Conservation (phyloP, 2,113 vertebrate genomes). For the Cepphus grylle region DNA sequence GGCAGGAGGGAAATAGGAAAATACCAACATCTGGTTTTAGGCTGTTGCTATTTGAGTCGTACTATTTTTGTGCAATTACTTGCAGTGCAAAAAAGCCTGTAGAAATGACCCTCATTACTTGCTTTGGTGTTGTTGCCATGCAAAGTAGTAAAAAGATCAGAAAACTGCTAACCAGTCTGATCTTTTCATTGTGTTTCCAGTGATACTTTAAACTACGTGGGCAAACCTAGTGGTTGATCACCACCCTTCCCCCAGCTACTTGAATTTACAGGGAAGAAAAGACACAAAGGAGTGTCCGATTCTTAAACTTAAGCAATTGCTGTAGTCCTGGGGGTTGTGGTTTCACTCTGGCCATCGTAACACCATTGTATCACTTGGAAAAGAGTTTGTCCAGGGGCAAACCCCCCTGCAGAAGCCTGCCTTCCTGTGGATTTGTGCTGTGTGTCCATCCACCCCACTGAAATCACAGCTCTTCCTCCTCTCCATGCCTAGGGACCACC, state of each 20-base stretch:
- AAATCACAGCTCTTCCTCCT: background rate
- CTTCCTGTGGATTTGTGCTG: background rate
- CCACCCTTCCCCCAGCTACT: background rate
- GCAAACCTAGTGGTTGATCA: background rate
- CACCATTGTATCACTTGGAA: background rate
- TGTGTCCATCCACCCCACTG: background rate
- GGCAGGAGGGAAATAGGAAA: background rate
- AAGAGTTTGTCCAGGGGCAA: background rate
- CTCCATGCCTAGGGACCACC: background rate
- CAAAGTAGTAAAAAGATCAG: background rate
- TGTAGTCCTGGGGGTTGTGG: background rate
- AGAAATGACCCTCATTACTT: background rate
- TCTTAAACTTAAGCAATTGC: background rate
- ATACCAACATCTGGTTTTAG: background rate
- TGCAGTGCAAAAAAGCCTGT: background rate
- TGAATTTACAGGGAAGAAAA: background rate
- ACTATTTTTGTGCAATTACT: background rate
- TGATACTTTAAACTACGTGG: background rate
- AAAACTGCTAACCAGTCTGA: background rate
- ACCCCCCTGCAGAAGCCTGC: background rate
- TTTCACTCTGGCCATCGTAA: background rate
- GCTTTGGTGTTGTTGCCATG: background rate
- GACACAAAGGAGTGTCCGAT: background rate
- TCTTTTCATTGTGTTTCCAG: background rate
- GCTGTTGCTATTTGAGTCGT: background rate